Evolutionary conservation across 2,797 vertebrate genomes (phyloP), one percentile per base, ranked within the genome.

Genomic region (Garrulus glandarius): DNA sequence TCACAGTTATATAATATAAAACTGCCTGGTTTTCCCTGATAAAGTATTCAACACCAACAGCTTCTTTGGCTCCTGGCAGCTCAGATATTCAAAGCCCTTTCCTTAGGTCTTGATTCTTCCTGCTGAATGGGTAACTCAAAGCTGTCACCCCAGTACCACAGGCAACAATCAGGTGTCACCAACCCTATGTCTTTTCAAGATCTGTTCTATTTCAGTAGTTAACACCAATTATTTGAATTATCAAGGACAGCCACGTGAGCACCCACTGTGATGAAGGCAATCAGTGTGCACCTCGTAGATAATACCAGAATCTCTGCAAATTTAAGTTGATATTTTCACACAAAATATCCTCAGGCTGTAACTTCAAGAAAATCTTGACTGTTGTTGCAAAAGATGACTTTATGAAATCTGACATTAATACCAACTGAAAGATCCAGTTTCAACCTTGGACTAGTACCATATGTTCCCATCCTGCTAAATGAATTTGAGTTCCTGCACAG

Each of bases 141-240:
- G 15, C 17, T 53, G 34, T 37, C 24, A 64, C 6, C 37, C 67
- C 50, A 64, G 69, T 14, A 57, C 41, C 46, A 56, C 22, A 63
- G 71, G 27, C 24, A 67, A 69, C 49, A 56, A 34, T 13, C 60
- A 87, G 15, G 41, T 43, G 39, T 44, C 32, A 56, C 15, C 67
- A 52, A 41, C 16, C 4, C 0, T 15, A 2, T 3, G 4, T 11
- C 18, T 78, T 70, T 37, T 44, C 46, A 20, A 26, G 6, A 2
- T 23, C 56, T 30, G 4, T 3, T 61, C 7, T 18, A 47, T 74
- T 52, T 49, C 3, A 67, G 16, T 16, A 82, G 13, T 50, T 89
- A 72, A 70, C 37, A 57, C 2, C 0, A 2, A 64, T 52, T 50
- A 94, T 29, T 21, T 59, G 67, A 89, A 85, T 41, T 76, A 63